phyloP scores from a whole-genome alignment of 2,888 invertebrate species.

The Blastobasis lacticolella region DNA sequence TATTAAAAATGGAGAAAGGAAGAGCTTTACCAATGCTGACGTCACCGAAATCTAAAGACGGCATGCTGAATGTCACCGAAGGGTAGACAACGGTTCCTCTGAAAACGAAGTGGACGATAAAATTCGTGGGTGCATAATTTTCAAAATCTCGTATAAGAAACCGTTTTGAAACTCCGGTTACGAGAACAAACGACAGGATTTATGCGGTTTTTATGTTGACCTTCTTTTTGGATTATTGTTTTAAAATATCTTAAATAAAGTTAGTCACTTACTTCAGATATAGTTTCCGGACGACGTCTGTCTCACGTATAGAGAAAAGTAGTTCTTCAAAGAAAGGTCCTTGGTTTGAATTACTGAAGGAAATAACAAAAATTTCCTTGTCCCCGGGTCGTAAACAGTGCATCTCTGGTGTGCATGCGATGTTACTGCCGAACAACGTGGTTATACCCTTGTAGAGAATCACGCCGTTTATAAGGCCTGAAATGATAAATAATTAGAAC shows the following conservation, averaged over 20 bases:
- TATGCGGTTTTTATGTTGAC: neutral
- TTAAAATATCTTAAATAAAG: neutral
- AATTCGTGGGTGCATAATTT: no score
- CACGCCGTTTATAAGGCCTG: constrained; percentile 76
- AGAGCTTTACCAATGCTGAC: constrained; percentile 69
- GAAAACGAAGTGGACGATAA: no score
- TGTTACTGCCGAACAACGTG: constrained; percentile 72
- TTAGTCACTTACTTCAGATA: constrained; percentile 68
- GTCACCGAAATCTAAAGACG: constrained; percentile 71
- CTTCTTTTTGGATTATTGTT: neutral
- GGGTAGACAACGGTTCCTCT: constrained; percentile 78
- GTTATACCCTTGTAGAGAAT: constrained; percentile 58
- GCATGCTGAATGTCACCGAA: constrained; percentile 66
- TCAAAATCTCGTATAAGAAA: no score
- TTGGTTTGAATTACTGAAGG: constrained; percentile 72
- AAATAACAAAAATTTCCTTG: constrained; percentile 66
- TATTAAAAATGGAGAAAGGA: neutral
- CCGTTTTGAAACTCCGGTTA: no score
- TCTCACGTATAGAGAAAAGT: constrained; percentile 74
- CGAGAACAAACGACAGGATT: no score
- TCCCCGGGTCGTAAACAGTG: constrained; percentile 64
- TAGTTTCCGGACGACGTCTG: constrained; percentile 67
- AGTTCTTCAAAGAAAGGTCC: constrained; percentile 78
- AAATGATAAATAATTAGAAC: constrained; percentile 8
- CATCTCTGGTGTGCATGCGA: constrained; percentile 64